Evolutionary conservation across 2,113 vertebrate species (phyloP), one percentile per base, ranked within the genome.

Genomic region (Eretmochelys imbricata): DNA sequence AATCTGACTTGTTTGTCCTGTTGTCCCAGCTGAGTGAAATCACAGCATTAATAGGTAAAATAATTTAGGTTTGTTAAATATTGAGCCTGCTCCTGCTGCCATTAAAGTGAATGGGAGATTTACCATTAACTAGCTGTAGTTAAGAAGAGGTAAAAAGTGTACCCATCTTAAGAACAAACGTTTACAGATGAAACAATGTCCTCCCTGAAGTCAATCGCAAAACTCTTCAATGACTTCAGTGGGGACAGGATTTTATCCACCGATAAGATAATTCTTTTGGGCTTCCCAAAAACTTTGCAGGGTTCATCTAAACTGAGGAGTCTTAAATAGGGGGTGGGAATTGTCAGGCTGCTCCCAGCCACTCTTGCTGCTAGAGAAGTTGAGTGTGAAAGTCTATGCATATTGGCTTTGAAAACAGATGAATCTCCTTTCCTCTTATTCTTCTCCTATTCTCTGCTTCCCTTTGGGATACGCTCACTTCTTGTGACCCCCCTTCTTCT

Each of bases 191-290:
- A 19, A 0, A 24, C 1, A 57, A 69, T 22, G 48, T 7, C 84
- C 59, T 2, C 65, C 20, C n/a, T 31, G 59, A 3, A 8, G 27
- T 0, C 0, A 82, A 57, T 8, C 29, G 80, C 55, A 76, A 5
- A 87, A 35, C 48, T 75, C 82, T 69, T 72, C 76, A 3, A 0
- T 22, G 75, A 65, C 25, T 2, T 8, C 1, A 42, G 12, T 2
- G 53, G 51, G 13, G 8, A 31, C 7, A 1, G 57, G 27, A 31
- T 54, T 90, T 69, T 54, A 10, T n/a, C 13, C n/a, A 38, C n/a
- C 38, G 53, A 83, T 91, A 72, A 83, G n/a, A 82, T 35, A 17
- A 96, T 57, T 5, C 10, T 8, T 8, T 12, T 42, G n/a, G n/a
- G 38, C 38, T 75, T 12, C 72, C 38, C 20, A 85, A 53, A 72